Conservation (phyloP, 2,797 vertebrate genomes). For the Peromyscus nudipes region DNA sequence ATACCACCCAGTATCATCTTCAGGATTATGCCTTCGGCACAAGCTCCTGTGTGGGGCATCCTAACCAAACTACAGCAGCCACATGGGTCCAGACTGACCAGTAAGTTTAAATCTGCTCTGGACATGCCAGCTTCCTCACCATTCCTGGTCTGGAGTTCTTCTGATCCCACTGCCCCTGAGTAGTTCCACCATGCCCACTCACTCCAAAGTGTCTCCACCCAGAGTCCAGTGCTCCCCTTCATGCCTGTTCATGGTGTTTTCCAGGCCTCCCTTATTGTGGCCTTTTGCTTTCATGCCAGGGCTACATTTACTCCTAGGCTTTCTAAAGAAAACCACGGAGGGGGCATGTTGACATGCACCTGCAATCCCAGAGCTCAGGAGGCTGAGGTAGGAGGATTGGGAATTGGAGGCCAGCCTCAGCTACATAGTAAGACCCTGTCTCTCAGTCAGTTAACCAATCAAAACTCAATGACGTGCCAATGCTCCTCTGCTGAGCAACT, state of each 20-base stretch:
- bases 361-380: not conserved
- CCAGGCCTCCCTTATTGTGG: not conserved
- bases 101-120: not conserved
- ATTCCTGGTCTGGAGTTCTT: not conserved
- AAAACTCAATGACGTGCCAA: not conserved
- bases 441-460: not conserved
- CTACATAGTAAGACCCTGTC: not conserved
- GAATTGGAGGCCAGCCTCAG: not conserved
- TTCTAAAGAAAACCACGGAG: not conserved
- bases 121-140: not conserved
- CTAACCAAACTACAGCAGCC: not conserved
- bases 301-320: not conserved
- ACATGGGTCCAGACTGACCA: rapidly evolving
- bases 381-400: not conserved
- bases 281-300: not conserved
- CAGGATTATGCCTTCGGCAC: not conserved
- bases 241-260: rapidly evolving
- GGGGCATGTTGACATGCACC: not conserved
- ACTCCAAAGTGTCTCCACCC: rapidly evolving
- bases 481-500: not conserved
- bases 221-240: too few relatives aligned
- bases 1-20: not conserved
- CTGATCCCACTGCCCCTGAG: too few relatives aligned
- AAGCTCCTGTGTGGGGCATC: not conserved
- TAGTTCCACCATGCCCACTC: not conserved